A percentile compares a stretch with the other conserved stretches of the same genome.
These are phyloP conservation scores for Anorthoa munda DNA, from an alignment of 2,888 invertebrate species.

Conservation along the genomic window DNA sequence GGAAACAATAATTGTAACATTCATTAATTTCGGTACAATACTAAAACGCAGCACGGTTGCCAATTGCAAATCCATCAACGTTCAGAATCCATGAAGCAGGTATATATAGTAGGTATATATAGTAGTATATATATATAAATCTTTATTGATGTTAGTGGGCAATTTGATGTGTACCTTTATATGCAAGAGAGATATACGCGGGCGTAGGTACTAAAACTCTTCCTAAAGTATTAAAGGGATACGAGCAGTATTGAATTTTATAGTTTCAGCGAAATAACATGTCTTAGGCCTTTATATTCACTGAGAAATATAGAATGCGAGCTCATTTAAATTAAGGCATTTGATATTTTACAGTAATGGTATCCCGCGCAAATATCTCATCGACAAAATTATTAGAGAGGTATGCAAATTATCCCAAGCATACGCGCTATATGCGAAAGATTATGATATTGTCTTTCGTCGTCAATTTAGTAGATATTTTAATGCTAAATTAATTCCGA, in stretches of 20 bases:
- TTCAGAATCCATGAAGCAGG: slow-evolving; percentile 13
- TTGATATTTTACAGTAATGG: neutral
- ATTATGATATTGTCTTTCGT: neutral
- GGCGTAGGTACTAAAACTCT: slow-evolving; percentile 42
- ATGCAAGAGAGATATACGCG: slow-evolving; percentile 34
- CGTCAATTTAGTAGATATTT: neutral
- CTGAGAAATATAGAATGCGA: slow-evolving; percentile 10
- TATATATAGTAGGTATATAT: no score
- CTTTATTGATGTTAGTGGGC: slow-evolving; percentile 43
- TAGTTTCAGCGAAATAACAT: slow-evolving; percentile 31
- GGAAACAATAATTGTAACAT: no score
- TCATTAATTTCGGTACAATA: no score
- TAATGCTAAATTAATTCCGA: slow-evolving; percentile 1
- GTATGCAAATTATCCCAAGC: neutral
- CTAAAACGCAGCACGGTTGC: neutral
- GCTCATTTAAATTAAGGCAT: slow-evolving; percentile 5
- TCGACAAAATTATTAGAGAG: neutral
- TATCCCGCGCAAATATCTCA: neutral
- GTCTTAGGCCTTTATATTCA: neutral
- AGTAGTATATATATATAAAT: no score
- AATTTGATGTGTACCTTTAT: slow-evolving; percentile 48
- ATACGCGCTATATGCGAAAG: neutral
- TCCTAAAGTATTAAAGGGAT: slow-evolving; percentile 46
- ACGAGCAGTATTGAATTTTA: slow-evolving; percentile 50
- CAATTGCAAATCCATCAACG: slow-evolving; percentile 18